Evolutionary conservation across 2,113 vertebrate genomes (phyloP).

Genomic region (Todiramphus saurophagus): DNA sequence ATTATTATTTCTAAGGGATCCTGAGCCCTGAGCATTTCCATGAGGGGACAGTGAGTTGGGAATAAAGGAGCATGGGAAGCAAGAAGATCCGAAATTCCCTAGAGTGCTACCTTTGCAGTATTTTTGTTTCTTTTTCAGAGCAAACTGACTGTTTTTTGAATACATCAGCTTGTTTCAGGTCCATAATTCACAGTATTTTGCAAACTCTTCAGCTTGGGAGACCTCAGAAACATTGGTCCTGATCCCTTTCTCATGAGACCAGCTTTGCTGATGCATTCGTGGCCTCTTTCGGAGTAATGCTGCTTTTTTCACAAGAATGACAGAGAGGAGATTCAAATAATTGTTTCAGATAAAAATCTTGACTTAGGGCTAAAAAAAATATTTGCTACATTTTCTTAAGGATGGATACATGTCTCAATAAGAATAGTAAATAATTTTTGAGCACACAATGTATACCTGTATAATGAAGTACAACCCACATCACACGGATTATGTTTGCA

Average conservation of each 20-base stretch:
- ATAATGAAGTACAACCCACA: accelerated
- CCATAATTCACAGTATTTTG: conserved; percentile 27
- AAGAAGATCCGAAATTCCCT: not conserved
- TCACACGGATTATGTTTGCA: not conserved
- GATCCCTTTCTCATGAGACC: not conserved
- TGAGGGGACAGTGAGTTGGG: not conserved
- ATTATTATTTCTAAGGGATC: not conserved
- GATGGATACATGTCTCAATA: not conserved
- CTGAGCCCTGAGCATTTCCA: not conserved
- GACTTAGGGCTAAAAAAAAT: not conserved
- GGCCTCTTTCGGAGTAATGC: not conserved
- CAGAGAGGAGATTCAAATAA: not conserved
- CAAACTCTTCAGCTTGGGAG: not conserved
- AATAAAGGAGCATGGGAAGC: conserved; percentile 24
- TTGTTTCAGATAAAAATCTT: not conserved
- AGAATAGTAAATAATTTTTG: not conserved
- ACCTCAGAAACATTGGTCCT: not conserved
- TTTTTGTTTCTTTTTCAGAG: conserved; percentile 10
- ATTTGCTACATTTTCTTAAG: not conserved
- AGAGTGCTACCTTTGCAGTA: not conserved
- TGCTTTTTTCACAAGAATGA: not conserved
- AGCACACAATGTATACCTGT: not conserved
- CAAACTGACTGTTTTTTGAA: not conserved
- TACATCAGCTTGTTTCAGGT: not conserved
- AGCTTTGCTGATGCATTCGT: not conserved